Conservation (phyloP, 2,888 invertebrate genomes). For the Drosophila helvetica region DNA sequence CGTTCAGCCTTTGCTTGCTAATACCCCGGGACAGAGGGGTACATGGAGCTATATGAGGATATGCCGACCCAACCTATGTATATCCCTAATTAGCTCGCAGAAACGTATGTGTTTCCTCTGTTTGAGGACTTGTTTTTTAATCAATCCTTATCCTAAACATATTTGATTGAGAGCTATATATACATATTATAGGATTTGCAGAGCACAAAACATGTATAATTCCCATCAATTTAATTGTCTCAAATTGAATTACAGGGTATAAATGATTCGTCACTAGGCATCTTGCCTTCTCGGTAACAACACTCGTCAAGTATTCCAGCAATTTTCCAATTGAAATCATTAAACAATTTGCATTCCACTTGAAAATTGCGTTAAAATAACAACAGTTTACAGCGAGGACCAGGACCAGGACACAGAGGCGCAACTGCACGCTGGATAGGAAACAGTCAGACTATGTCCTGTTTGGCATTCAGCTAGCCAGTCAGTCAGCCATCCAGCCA, state of each 20-base stretch:
- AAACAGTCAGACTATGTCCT: conserved; percentile 24
- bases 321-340: conserved; percentile 83
- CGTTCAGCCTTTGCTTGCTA: conserved; percentile 24
- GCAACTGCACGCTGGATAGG: conserved; percentile 44
- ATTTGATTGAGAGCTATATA: too few species aligned
- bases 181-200: too few species aligned
- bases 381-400: conserved; percentile 66
- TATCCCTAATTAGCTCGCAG: not conserved
- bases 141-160: not conserved
- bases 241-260: not conserved
- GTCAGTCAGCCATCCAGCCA: conserved; percentile 17
- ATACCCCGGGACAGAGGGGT: conserved; percentile 8
- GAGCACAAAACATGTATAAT: too few species aligned
- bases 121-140: too few species aligned
- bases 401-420: conserved; percentile 45
- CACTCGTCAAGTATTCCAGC: conserved; percentile 79
- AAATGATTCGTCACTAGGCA: conserved; percentile 7
- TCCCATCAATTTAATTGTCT: not conserved
- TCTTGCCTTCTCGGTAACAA: conserved; percentile 34
- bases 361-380: conserved; percentile 82
- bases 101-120: not conserved
- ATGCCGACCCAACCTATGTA: not conserved
- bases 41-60: not conserved
- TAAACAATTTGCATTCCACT: conserved; percentile 83
- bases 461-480: conserved; percentile 25